Base-by-base conservation (phyloP, 2,888 invertebrate species). In the Ichneumoninae sp. region DNA sequence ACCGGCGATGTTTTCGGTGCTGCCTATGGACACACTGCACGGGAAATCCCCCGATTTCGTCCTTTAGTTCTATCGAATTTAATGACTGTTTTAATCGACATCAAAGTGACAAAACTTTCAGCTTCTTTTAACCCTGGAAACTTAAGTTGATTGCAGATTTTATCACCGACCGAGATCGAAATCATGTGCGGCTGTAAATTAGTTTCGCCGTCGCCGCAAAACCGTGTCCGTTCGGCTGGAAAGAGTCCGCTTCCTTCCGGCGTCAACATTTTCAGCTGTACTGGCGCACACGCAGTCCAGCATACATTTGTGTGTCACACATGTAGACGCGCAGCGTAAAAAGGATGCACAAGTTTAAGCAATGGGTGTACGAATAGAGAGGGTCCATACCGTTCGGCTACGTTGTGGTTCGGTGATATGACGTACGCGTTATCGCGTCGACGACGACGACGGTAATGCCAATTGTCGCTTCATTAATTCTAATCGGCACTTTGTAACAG, bases 391-490 rank as follows among this genome's bases (percentile, higher is more conserved):
- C 84, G 85, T 76, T 57, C 77, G 79, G 87, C 74, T 22, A 47
- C 65, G 50, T 65, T 65, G 44, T 65, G 33, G 33, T 50, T 75
- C 50, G 33, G 65, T 65, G 75, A 65, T 65, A 52, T 52, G 65
- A 75, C 65, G 75, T 19, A n/a, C 75, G 36, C 50, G 33, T 47
- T 65, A 19, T 75, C 75, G 75, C 50, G 75, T 33, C 22, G 30
- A 52, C 50, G 19, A 63, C 50, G 74, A 78, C 69, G 78, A 88
- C 88, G 89, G 89, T 90, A 89, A 89, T 86, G 82, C 87, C 89
- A 90, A 90, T 90, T 90, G 90, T 88, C 87, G 87, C 88, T 90
- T 90, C 90, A 90, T 90, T 89, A 89, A 90, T 90, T 90, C 88
- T 89, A 90, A 90, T 90, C 88, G 86, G 86, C 86, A 85, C 82